Evolutionary conservation across 2,113 vertebrate species (phyloP).

Genomic region (Bubalus kerabau): DNA sequence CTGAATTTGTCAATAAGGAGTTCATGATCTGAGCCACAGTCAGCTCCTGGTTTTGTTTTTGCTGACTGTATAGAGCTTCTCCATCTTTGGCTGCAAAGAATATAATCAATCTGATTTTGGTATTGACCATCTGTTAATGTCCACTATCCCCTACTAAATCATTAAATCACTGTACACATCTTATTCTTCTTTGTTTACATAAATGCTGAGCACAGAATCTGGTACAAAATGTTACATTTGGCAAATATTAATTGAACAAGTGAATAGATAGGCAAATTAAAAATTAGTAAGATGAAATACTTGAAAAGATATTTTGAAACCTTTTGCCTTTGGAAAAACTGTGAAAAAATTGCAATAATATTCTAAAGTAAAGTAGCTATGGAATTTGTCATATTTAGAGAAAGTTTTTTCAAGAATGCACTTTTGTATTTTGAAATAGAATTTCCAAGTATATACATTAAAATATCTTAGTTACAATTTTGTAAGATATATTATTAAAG

Average conservation of each 20-base stretch:
- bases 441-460: not conserved
- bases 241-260: not conserved
- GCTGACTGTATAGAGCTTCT: not conserved
- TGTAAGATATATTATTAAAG: conserved; percentile 54
- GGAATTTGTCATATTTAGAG: not conserved
- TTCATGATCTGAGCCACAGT: not conserved
- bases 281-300: not conserved
- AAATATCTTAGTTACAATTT: conserved; percentile 45
- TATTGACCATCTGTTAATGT: not conserved
- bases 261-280: not conserved
- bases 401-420: not conserved
- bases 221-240: not conserved
- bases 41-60: not conserved
- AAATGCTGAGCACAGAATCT: not conserved
- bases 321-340: not conserved
- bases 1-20: not conserved
- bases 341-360: not conserved
- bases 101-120: not conserved
- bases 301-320: not conserved
- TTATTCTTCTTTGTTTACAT: not conserved
- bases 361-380: not conserved
- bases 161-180: accelerated
- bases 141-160: not conserved
- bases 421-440: not conserved
- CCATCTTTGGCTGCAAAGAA: not conserved